Evolutionary conservation across 2,113 vertebrate species (phyloP), one percentile per base, ranked within the genome.

Genomic region (Rhizomys pruinosus): DNA sequence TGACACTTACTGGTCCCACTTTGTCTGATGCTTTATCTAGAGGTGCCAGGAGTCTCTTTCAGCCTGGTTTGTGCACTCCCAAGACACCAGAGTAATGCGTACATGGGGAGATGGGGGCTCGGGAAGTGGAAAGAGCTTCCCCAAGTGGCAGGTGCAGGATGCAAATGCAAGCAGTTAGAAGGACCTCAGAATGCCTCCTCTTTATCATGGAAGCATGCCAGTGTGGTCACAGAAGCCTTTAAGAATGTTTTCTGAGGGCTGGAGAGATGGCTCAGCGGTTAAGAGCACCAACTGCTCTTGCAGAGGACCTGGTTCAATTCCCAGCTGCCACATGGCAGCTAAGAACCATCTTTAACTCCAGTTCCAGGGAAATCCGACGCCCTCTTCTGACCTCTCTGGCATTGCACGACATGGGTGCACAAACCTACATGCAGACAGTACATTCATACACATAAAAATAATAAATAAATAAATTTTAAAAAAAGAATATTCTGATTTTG

Each of bases 41-140:
- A 17, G 42, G n/a, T 32, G 74, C 59, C 39, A 32, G 0, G 0
- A n/a, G 25, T 3, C 42, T 3, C n/a, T 32, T n/a, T 47, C n/a
- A 19, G 22, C 57, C 52, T 52, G n/a, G 47, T 42, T 25, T 32
- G 15, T 37, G 5, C 9, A 34, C 8, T 72, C 23, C 20, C 27
- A 66, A 42, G 23, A 69, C 27, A 4, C 19, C n/a, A n/a, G 10
- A 73, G 29, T n/a, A 19, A 13, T 17, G 39, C 1, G 3, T 34
- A 17, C 44, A 57, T 0, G 22, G 13, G 86, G 29, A 16, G n/a
- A 63, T 59, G 37, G 37, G 19, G 34, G 6, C 6, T 42, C 27
- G 9, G 5, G 23, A 61, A 16, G 37, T 9, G 39, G 37, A 78
- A 76, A 5, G 16, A 29, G 7, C 57, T 78, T 52, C 34, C 20